A percentile compares a stretch with the other conserved stretches of the same genome.
Conservation (phyloP, 1,140 invertebrate species). For the Brachionus koreanus region DNA sequence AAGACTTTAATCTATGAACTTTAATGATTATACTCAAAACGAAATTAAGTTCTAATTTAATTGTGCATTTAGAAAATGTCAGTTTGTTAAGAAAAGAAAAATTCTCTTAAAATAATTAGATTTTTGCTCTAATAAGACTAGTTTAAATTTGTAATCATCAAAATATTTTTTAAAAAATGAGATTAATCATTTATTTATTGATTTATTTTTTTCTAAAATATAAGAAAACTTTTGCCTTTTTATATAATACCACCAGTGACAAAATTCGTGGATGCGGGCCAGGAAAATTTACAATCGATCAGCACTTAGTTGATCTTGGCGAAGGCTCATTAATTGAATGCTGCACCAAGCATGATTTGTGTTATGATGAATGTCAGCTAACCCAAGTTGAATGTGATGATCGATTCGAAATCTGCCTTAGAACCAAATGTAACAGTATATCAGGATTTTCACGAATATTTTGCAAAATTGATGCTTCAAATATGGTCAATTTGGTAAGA, state of each 20-base stretch:
- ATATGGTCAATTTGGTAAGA: conserved; percentile 13
- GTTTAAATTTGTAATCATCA: neutral
- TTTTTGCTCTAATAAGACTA: neutral
- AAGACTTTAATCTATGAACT: neutral
- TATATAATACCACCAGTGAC: neutral
- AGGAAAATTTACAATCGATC: neutral
- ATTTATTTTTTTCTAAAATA: neutral
- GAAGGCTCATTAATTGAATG: neutral
- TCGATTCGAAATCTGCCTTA: neutral
- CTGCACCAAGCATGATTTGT: neutral
- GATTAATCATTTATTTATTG: neutral
- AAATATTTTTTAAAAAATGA: neutral
- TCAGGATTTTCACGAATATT: neutral
- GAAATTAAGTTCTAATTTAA: neutral
- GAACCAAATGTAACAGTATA: neutral
- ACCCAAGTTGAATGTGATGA: neutral
- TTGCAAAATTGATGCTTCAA: conserved; percentile 24
- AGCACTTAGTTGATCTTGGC: neutral
- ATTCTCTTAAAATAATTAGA: neutral
- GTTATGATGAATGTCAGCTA: neutral
- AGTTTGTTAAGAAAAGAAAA: neutral
- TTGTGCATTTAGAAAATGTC: neutral
- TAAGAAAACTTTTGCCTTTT: neutral
- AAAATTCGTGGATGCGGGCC: neutral
- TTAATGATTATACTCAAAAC: neutral